Evolutionary conservation across 2,113 vertebrate species (phyloP).

Genomic region (Corydoras maculifer): DNA sequence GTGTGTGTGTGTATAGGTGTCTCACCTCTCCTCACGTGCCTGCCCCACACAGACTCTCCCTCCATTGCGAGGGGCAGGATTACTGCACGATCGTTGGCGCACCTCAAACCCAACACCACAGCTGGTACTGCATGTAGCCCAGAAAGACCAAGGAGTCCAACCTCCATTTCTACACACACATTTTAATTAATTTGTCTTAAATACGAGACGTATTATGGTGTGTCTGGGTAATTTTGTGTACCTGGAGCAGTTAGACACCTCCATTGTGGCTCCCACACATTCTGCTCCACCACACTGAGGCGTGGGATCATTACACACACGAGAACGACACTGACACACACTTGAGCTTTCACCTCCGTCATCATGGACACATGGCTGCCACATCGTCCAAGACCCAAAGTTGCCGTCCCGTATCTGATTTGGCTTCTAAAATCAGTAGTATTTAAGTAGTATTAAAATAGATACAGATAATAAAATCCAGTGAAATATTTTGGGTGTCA

Average conservation of each 20-base stretch:
- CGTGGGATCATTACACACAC: conserved; percentile 76
- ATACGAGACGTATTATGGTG: not conserved
- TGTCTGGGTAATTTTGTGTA: conserved; percentile 44
- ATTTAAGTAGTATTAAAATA: not conserved
- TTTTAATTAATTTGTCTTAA: too few relatives aligned
- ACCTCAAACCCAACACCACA: conserved; percentile 95
- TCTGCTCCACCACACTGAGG: conserved; percentile 79
- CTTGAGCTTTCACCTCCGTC: conserved; percentile 75
- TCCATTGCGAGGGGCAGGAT: conserved; percentile 85
- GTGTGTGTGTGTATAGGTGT: not conserved
- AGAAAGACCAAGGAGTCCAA: conserved; percentile 93
- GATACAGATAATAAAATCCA: not conserved
- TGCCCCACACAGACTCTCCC: conserved; percentile 91
- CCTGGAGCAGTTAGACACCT: conserved; percentile 95
- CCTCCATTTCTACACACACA: conserved; percentile 77
- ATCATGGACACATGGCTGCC: conserved; percentile 77
- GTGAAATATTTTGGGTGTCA: too few relatives aligned
- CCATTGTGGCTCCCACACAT: conserved; percentile 78
- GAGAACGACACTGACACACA: conserved; percentile 77
- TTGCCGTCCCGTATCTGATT: conserved; percentile 85
- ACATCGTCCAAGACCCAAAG: conserved; percentile 77
- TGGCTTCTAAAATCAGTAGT: conserved; percentile 60
- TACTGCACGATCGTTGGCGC: conserved; percentile 90
- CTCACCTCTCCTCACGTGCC: conserved; percentile 87
- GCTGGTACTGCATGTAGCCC: conserved; percentile 90